Conservation (phyloP, 1,140 invertebrate species). For the Cotesia typhae region DNA sequence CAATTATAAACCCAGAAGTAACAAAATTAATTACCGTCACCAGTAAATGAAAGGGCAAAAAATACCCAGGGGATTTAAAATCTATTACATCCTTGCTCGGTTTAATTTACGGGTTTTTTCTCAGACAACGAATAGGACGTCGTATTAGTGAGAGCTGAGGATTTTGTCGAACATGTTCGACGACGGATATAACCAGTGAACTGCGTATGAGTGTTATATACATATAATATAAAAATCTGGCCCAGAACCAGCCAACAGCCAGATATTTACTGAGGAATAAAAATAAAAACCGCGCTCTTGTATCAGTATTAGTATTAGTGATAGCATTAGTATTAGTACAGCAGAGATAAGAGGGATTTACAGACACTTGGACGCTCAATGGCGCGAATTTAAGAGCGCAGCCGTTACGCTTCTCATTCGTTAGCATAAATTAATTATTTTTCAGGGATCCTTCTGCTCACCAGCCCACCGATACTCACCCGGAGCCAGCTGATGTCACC, state of each 20-base stretch:
- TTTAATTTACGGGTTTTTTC: no score
- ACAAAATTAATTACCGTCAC: conserved; percentile 42
- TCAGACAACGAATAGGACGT: no score
- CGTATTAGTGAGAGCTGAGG: no score
- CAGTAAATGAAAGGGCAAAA: no score
- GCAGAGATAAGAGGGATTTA: conserved; percentile 55
- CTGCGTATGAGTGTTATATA: no score
- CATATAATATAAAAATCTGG: no score
- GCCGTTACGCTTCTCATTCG: conserved; percentile 66
- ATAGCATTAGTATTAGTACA: conserved; percentile 33
- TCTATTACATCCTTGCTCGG: no score
- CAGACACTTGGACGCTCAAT: conserved; percentile 65
- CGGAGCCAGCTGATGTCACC: neutral
- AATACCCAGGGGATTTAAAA: no score
- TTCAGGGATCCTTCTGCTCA: conserved; percentile 45
- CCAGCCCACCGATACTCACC: conserved; percentile 26
- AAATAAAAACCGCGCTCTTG: neutral
- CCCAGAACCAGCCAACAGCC: conserved; percentile 43
- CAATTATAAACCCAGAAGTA: conserved; percentile 20
- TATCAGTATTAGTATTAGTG: conserved; percentile 34
- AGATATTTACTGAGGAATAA: conserved; percentile 43
- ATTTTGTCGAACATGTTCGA: no score
- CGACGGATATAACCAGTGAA: no score
- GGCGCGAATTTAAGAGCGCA: conserved; percentile 65
- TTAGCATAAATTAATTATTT: conserved; percentile 67